Evolutionary conservation across 2,888 invertebrate species (phyloP), one percentile per base, ranked within the genome.

Genomic region (Ormyrus nitidulus): DNA sequence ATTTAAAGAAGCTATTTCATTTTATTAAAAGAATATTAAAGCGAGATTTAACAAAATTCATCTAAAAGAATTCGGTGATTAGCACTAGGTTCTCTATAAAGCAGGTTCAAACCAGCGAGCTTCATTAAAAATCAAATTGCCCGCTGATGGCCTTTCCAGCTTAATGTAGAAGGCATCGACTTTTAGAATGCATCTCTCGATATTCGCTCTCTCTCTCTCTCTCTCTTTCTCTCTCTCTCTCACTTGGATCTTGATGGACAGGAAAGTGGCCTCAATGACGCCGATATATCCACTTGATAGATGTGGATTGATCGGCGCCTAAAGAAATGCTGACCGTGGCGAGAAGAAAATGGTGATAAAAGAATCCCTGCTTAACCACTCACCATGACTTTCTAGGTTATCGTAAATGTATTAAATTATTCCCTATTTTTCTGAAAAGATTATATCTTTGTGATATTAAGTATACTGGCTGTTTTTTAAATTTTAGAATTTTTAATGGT

Each of bases 221-320:
- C 34, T 34, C 54, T 54, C 54, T 6, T 19, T 8, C n/a, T 34
- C 59, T 58, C 11, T 51, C 58, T 7, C 71, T 48, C 51, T n/a
- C 54, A 2, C n/a, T 11, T 13, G 13, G 54, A 9, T 66, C 64
- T 69, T 80, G 80, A 80, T 77, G 59, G 80, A 80, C 77, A 70
- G 76, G 66, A 81, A 70, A 77, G 73, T 71, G 77, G 77, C 66
- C 48, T 62, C 61, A 71, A 81, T 81, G 74, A 78, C 78, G 78
- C 56, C 71, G 66, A 78, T 77, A 74, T 75, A 81, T 75, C 62
- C 44, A 53, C 69, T 66, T 66, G 75, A 78, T 81, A 62, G 77
- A 78, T 78, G 81, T 74, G 75, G 81, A 81, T 81, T 74, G 70
- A 81, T 81, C 65, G 71, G 68, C 53, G 68, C 13, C 77, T 51